These are phyloP conservation scores for Sakesphorus luctuosus DNA, from an alignment of 2,113 vertebrate genomes.

Conservation along the genomic window DNA sequence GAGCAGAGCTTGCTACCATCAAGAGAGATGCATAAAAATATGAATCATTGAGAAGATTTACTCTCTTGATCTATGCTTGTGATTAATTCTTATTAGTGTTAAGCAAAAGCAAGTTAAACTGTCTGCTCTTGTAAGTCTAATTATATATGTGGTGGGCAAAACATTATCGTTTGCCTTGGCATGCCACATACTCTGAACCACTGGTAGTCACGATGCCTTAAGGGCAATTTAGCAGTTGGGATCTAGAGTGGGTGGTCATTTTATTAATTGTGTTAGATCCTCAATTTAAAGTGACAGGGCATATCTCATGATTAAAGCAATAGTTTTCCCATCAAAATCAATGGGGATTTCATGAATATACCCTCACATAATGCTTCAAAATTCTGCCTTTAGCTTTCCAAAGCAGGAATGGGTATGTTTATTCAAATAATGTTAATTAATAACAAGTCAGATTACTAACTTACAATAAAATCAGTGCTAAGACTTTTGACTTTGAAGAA, in stretches of 20 bases:
- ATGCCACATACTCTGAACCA: not conserved
- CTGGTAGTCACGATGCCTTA: not conserved
- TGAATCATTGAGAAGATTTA: not conserved
- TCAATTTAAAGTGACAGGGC: not conserved
- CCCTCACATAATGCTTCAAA: not conserved
- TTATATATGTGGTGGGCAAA: not conserved
- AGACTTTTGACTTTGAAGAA: slow-evolving; percentile 37
- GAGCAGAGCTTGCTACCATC: not conserved
- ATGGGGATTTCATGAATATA: not conserved
- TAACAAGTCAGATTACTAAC: not conserved
- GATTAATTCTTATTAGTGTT: not conserved
- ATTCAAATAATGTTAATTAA: slow-evolving; percentile 8
- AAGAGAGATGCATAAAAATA: not conserved
- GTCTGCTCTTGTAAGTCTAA: not conserved
- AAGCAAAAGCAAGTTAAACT: not conserved
- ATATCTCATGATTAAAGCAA: not conserved
- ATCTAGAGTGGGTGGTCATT: not conserved
- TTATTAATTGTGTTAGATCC: not conserved
- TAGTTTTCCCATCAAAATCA: not conserved
- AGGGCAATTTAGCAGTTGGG: not conserved
- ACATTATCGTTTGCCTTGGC: not conserved
- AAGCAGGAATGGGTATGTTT: not conserved
- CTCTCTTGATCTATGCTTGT: not conserved
- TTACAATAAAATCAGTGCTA: not conserved
- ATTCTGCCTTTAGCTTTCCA: not conserved